A percentile compares a stretch with the other conserved stretches of the same genome.
Conservation (phyloP, 2,888 invertebrate genomes). For the Anaspis maculata region DNA sequence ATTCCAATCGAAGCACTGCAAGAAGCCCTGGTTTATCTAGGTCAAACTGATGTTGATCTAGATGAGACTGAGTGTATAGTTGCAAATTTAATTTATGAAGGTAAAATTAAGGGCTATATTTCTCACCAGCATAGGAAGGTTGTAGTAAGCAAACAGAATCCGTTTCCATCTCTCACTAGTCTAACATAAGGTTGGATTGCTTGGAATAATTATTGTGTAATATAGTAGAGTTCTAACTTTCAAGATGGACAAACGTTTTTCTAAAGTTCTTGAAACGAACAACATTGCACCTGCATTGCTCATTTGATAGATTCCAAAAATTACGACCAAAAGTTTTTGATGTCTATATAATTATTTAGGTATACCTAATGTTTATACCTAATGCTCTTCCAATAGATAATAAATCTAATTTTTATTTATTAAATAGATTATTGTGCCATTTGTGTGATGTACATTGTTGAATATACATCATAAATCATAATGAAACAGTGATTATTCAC, state of each 20-base stretch:
- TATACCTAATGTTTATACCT: too few relatives aligned
- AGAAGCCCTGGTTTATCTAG: constrained; percentile 71
- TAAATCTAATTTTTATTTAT: too few relatives aligned
- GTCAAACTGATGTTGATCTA: constrained; percentile 76
- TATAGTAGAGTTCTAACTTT: background rate
- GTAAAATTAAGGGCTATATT: constrained; percentile 97
- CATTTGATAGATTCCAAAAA: too few relatives aligned
- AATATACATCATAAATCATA: too few relatives aligned
- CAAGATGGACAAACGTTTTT: too few relatives aligned
- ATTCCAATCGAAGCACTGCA: constrained; percentile 81
- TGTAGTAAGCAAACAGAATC: constrained; percentile 94
- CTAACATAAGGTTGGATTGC: constrained; percentile 38
- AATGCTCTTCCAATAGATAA: too few relatives aligned
- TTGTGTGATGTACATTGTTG: too few relatives aligned
- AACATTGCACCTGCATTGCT: background rate
- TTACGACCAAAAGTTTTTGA: too few relatives aligned
- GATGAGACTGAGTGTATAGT: constrained; percentile 96
- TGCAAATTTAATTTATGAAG: constrained; percentile 92
- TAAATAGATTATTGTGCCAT: too few relatives aligned
- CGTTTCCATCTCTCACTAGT: constrained; percentile 76
- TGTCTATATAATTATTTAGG: too few relatives aligned
- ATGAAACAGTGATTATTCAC: too few relatives aligned
- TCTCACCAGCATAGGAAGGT: constrained; percentile 95
- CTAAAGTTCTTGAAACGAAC: too few relatives aligned
- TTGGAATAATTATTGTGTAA: background rate